phyloP scores from a whole-genome alignment of 1,140 invertebrate genomes.

The Drosophila sturtevanti region DNA sequence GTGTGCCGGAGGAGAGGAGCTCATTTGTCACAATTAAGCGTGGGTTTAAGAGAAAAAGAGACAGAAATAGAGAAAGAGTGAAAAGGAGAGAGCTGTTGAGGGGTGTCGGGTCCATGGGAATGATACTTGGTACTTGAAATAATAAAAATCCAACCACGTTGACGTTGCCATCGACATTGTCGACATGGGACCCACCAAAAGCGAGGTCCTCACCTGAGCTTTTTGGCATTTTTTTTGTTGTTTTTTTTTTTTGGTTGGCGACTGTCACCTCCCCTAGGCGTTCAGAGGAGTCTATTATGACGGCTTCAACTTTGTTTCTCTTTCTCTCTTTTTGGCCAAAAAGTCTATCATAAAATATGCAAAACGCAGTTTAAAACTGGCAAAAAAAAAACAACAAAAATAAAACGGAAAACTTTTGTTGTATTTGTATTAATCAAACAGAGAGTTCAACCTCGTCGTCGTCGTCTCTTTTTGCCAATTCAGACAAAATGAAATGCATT shows the following conservation, averaged over 20 bases:
- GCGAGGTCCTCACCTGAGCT: slow-evolving; percentile 18
- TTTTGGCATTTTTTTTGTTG: background rate
- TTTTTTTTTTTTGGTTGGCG: slow-evolving; percentile 3
- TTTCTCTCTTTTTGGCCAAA: slow-evolving; percentile 42
- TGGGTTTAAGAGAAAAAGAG: slow-evolving; percentile 13
- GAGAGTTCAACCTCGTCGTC: slow-evolving; percentile 35
- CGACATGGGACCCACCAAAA: slow-evolving; percentile 48
- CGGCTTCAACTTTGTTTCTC: slow-evolving; percentile 34
- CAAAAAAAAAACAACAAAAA: slow-evolving; percentile 43
- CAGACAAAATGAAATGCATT: slow-evolving; percentile 68
- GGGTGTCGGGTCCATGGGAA: slow-evolving; percentile 5
- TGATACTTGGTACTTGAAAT: slow-evolving; percentile 41
- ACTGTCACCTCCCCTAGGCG: slow-evolving; percentile 13
- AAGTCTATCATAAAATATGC: slow-evolving; percentile 75
- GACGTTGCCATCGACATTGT: slow-evolving; percentile 62
- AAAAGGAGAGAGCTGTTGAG: background rate
- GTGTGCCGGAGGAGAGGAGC: slow-evolving; percentile 30
- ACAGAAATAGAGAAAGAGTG: background rate
- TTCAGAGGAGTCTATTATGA: slow-evolving; percentile 64
- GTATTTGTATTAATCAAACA: slow-evolving; percentile 81
- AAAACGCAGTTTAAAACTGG: slow-evolving; percentile 59
- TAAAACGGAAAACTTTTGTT: slow-evolving; percentile 73
- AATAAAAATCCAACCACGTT: slow-evolving; percentile 51
- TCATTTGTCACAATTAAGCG: slow-evolving; percentile 82
- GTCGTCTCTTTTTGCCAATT: slow-evolving; percentile 26